A percentile compares a stretch with the other conserved stretches of the same genome.
phyloP scores from a whole-genome alignment of 2,113 vertebrate genomes.

The Dinomys branickii region DNA sequence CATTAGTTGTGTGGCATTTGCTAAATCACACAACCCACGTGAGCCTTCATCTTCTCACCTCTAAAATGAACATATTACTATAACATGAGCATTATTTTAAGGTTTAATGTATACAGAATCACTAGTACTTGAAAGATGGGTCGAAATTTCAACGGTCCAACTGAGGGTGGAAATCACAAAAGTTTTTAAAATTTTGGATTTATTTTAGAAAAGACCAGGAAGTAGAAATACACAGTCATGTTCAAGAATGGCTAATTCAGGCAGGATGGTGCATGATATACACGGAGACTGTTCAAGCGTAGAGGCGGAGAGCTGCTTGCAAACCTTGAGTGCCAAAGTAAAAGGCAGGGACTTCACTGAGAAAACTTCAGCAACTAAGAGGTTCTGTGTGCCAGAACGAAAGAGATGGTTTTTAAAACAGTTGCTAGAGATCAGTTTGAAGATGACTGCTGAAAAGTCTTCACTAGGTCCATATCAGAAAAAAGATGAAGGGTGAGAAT shows the following conservation, averaged over 20 bases:
- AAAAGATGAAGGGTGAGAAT: neutral
- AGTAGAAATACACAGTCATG: neutral
- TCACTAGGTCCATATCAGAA: neutral
- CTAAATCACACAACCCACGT: neutral
- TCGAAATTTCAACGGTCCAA: neutral
- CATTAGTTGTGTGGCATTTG: neutral
- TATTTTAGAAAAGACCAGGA: neutral
- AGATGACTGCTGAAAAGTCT: neutral
- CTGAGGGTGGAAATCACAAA: too few relatives aligned
- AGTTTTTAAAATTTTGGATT: too few relatives aligned
- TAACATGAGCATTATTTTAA: neutral
- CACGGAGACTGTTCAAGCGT: neutral
- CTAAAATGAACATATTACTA: slow-evolving; percentile 5
- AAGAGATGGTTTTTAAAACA: slow-evolving; percentile 20
- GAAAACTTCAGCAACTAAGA: neutral
- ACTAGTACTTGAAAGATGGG: neutral
- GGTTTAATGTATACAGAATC: neutral
- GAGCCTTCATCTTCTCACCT: neutral
- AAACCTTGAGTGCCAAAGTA: slow-evolving; percentile 12
- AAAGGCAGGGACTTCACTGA: neutral
- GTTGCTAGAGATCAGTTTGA: neutral
- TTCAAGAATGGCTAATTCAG: neutral
- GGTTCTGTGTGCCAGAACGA: neutral
- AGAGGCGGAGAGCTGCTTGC: neutral
- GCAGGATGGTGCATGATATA: neutral